phyloP scores from a whole-genome alignment of 2,888 invertebrate genomes.

The Mesorhabditis spiculigera region DNA sequence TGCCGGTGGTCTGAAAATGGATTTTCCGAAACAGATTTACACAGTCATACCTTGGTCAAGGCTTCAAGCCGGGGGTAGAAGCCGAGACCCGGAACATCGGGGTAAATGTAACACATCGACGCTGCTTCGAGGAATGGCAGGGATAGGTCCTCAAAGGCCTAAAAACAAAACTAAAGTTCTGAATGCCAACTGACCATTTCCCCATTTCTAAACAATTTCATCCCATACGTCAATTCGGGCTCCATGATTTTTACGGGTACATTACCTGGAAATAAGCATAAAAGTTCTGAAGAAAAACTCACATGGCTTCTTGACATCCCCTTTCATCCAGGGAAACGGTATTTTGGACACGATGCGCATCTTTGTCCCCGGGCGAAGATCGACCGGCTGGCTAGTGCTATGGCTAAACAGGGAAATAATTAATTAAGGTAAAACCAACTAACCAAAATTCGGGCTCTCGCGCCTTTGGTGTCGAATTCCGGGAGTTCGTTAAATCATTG shows the following conservation, averaged over 20 bases:
- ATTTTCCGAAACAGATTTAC: background rate
- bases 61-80: background rate
- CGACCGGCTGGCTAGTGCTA: background rate
- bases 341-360: background rate
- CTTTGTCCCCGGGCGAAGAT: background rate
- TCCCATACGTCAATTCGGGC: background rate
- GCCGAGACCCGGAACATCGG: background rate
- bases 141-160: background rate
- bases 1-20: background rate
- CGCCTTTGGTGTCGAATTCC: too few relatives aligned
- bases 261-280: background rate
- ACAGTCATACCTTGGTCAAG: background rate
- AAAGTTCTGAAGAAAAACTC: background rate
- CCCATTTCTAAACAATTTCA: slow-evolving; percentile 3
- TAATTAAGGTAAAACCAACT: background rate
- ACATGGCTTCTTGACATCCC: background rate
- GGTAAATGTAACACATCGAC: background rate
- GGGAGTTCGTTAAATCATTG: too few relatives aligned
- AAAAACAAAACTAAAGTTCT: background rate
- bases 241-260: background rate
- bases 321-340: slow-evolving; percentile 4
- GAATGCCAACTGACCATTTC: background rate
- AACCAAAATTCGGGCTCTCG: too few relatives aligned
- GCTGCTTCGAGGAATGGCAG: background rate
- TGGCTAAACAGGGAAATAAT: background rate